A percentile compares a stretch with the other conserved stretches of the same genome.
Conservation (phyloP, 2,113 vertebrate species). For the Zootoca vivipara region DNA sequence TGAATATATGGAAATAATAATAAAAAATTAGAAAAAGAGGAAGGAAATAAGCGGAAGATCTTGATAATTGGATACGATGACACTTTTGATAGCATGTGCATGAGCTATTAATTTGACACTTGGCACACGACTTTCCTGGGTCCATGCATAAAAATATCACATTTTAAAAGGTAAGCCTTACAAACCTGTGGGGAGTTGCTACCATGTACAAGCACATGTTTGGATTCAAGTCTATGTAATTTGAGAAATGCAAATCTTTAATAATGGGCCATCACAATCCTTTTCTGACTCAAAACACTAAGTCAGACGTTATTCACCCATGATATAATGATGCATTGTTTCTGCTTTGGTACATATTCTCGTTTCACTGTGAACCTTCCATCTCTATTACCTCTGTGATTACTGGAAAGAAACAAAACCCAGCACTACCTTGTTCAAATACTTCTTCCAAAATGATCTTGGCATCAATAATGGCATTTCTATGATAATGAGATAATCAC, state of each 20-base stretch:
- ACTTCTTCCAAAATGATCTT: background rate
- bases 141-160: background rate
- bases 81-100: background rate
- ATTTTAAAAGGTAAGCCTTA: background rate
- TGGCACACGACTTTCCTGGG: background rate
- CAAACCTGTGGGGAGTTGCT: background rate
- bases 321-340: background rate
- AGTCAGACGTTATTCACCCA: background rate
- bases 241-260: background rate
- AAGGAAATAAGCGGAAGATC: background rate
- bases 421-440: background rate
- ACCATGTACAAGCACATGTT: background rate
- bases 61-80: background rate
- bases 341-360: background rate
- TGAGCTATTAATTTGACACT: conserved; percentile 28
- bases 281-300: background rate
- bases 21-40: conserved; percentile 8
- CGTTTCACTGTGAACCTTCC: no score
- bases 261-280: background rate
- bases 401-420: background rate
- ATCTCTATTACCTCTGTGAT: background rate
- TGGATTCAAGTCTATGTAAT: background rate
- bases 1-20: no score
- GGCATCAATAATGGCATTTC: background rate
- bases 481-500: background rate